These are phyloP conservation scores for Selenia dentaria DNA, from an alignment of 2,888 invertebrate species.

Conservation along the genomic window DNA sequence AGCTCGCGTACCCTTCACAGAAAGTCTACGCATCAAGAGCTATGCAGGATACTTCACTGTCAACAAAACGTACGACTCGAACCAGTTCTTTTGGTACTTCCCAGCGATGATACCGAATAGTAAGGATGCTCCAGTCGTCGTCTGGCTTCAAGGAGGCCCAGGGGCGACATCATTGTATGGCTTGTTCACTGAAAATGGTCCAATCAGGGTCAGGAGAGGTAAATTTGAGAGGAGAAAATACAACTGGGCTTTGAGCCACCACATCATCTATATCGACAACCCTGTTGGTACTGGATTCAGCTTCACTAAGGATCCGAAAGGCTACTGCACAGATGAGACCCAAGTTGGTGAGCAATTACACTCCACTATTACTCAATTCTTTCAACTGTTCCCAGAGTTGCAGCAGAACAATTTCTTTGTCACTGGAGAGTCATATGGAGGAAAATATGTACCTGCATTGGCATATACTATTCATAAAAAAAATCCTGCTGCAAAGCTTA, in stretches of 20 bases:
- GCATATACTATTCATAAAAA: constrained; percentile 89
- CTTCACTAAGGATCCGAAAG: constrained; percentile 90
- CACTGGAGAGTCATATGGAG: constrained; percentile 96
- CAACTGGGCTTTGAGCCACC: constrained; percentile 92
- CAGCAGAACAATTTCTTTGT: constrained; percentile 92
- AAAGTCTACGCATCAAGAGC: constrained; percentile 85
- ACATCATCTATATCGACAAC: constrained; percentile 95
- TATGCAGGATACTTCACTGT: constrained; percentile 95
- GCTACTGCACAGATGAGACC: constrained; percentile 91
- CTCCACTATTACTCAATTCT: constrained; percentile 91
- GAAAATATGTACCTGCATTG: constrained; percentile 91
- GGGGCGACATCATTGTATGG: constrained; percentile 92
- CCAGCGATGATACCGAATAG: constrained; percentile 86
- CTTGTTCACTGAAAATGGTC: constrained; percentile 94
- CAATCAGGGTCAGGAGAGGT: constrained; percentile 68
- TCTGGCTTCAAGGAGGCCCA: constrained; percentile 95
- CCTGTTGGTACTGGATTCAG: constrained; percentile 97
- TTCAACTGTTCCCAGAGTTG: constrained; percentile 91
- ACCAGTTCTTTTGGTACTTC: constrained; percentile 97
- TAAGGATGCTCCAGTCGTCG: constrained; percentile 87
- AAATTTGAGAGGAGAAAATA: constrained; percentile 86
- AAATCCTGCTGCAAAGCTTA: constrained; percentile 86
- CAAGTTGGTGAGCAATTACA: constrained; percentile 93
- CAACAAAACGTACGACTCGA: constrained; percentile 89
- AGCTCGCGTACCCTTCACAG: constrained; percentile 84